Conservation (phyloP, 2,113 vertebrate species). For the Calyptommatus sinebrachiatus region DNA sequence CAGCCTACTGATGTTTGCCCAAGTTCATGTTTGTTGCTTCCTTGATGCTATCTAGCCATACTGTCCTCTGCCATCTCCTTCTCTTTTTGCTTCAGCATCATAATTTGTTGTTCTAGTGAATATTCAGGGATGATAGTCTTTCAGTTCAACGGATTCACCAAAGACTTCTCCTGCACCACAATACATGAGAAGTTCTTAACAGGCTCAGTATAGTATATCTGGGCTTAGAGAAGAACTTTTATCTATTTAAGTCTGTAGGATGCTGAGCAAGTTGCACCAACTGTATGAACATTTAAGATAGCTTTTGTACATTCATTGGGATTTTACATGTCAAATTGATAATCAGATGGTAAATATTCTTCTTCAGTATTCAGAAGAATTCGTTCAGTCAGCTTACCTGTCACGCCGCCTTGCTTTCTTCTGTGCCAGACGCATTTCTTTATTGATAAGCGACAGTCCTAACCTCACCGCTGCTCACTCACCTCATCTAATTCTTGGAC, state of each 20-base stretch:
- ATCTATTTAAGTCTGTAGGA: too few species aligned
- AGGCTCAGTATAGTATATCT: too few species aligned
- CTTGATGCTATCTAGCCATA: too few species aligned
- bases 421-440: slow-evolving; percentile 72
- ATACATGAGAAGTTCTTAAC: too few species aligned
- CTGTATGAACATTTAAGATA: neutral
- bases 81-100: neutral
- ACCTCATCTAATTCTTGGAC: slow-evolving; percentile 66
- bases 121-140: too few species aligned
- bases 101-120: too few species aligned
- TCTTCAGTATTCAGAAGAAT: slow-evolving; percentile 76
- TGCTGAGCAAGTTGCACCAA: neutral
- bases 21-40: too few species aligned
- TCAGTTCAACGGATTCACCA: too few species aligned
- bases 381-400: slow-evolving; percentile 79
- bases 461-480: slow-evolving; percentile 62
- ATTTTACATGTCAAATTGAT: neutral
- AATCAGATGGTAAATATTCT: neutral
- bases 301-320: neutral
- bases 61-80: neutral
- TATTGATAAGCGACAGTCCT: slow-evolving; percentile 67
- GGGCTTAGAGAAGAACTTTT: neutral
- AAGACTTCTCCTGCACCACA: neutral
- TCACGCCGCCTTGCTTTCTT: slow-evolving; percentile 77
- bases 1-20: too few species aligned